phyloP scores from a whole-genome alignment of 2,888 invertebrate genomes.

The Helobdella robusta region DNA sequence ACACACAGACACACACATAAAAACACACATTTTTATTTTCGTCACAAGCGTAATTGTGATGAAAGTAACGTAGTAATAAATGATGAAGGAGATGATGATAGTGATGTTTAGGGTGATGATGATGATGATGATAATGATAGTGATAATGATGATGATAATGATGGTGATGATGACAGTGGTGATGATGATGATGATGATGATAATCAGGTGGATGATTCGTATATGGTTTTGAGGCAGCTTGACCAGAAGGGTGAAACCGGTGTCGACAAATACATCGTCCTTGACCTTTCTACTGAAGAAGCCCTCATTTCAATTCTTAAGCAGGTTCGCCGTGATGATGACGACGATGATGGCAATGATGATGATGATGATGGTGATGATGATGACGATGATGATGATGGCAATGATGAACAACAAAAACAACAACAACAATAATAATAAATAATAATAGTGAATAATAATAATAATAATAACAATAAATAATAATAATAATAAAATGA shows the following conservation, averaged over 20 bases:
- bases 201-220: constrained; percentile 17
- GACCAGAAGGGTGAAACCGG: background rate
- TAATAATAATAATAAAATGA: too few species aligned
- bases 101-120: background rate
- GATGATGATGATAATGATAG: background rate
- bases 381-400: constrained; percentile 25
- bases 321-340: constrained; percentile 36
- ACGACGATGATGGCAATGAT: constrained; percentile 35
- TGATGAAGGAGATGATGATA: background rate
- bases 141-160: constrained; percentile 5
- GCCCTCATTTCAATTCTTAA: constrained; percentile 29
- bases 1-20: constrained; percentile 4
- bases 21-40: background rate
- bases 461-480: too few species aligned
- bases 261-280: constrained; percentile 31
- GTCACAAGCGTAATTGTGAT: background rate
- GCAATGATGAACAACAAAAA: constrained; percentile 25
- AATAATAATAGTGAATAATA: too few species aligned
- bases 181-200: constrained; percentile 36
- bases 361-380: constrained; percentile 33
- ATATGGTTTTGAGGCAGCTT: constrained; percentile 24
- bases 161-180: constrained; percentile 28
- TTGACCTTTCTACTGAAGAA: constrained; percentile 32
- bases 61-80: background rate
- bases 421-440: too few species aligned